Conservation (phyloP, 2,113 vertebrate genomes). For the Dasyornis broadbenti region DNA sequence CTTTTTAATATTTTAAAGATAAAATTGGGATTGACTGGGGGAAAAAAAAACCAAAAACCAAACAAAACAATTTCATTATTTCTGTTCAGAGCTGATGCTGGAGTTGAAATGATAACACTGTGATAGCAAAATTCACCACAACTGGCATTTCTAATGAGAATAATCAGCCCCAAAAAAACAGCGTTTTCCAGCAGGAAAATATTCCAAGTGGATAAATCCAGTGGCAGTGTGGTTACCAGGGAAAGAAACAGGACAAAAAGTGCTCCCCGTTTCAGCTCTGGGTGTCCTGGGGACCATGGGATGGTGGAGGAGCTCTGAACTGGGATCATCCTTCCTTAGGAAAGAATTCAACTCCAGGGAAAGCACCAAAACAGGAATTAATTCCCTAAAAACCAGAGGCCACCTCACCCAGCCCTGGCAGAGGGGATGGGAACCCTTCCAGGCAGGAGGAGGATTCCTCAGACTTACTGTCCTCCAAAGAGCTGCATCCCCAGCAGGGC, state of each 20-base stretch:
- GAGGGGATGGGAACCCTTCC: not conserved
- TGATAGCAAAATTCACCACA: not conserved
- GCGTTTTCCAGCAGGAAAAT: not conserved
- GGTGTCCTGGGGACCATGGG: no score
- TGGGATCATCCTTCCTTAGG: not conserved
- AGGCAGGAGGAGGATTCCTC: not conserved
- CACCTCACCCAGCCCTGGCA: not conserved
- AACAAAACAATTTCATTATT: not conserved
- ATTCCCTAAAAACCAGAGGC: not conserved
- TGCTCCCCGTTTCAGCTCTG: not conserved
- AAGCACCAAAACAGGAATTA: not conserved
- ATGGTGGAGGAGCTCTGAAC: not conserved
- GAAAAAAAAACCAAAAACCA: not conserved
- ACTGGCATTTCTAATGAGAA: not conserved
- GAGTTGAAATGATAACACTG: not conserved
- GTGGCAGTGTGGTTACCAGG: not conserved
- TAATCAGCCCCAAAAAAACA: not conserved
- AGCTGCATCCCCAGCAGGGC: constrained; percentile 97
- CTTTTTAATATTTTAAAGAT: not conserved
- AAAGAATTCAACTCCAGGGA: not conserved
- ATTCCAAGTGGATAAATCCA: not conserved
- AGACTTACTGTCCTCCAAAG: constrained; percentile 92
- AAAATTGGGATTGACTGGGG: not conserved
- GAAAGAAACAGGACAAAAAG: not conserved
- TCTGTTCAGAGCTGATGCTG: not conserved